phyloP scores from a whole-genome alignment of 2,113 vertebrate genomes.

The Salminus brasiliensis region DNA sequence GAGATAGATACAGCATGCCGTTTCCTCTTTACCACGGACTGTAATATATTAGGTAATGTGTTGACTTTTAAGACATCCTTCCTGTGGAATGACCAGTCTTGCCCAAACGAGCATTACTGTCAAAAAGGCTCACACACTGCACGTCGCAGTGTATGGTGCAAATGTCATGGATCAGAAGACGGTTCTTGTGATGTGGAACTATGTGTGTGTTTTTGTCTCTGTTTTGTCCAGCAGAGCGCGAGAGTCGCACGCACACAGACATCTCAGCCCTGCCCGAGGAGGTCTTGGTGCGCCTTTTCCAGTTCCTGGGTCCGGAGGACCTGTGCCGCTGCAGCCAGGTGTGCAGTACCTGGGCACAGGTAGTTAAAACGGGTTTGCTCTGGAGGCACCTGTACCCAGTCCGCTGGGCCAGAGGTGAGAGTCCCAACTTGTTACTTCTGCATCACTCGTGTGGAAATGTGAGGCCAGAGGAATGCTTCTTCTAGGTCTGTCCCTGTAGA shows the following conservation, averaged over 20 bases:
- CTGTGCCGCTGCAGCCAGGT: conserved; percentile 93
- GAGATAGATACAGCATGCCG: no score
- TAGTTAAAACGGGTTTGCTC: conserved; percentile 88
- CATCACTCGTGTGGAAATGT: not conserved
- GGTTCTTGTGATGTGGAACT: not conserved
- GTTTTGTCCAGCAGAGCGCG: conserved; percentile 61
- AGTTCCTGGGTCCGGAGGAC: conserved; percentile 87
- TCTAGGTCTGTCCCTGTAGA: not conserved
- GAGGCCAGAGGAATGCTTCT: not conserved
- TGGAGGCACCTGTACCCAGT: conserved; percentile 97
- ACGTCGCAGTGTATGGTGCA: not conserved
- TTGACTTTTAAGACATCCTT: not conserved
- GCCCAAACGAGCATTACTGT: not conserved
- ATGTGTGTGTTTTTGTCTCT: not conserved
- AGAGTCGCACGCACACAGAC: conserved; percentile 70
- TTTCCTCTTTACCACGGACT: not conserved
- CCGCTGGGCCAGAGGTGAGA: conserved; percentile 91
- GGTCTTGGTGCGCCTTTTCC: conserved; percentile 90
- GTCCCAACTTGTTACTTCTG: not conserved
- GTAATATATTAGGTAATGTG: not conserved
- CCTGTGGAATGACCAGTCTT: not conserved
- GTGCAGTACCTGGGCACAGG: conserved; percentile 86
- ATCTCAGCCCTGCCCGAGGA: conserved; percentile 90
- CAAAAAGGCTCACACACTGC: not conserved
- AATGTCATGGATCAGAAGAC: not conserved